phyloP scores from a whole-genome alignment of 2,888 invertebrate species.

The Acanthosepion esculentum region DNA sequence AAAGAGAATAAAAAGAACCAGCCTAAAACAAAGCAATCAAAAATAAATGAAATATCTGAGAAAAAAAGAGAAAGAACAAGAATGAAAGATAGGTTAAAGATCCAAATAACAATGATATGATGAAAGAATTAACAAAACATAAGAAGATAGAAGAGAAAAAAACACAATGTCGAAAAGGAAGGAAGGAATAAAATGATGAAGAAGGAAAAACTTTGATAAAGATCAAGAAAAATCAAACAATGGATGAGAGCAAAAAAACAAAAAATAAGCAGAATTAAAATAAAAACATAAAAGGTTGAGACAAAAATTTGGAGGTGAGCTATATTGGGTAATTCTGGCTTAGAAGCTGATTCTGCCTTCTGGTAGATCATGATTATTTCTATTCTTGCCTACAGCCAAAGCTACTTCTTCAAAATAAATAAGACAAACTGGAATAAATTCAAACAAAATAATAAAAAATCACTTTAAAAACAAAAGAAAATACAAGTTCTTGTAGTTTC shows the following conservation, averaged over 20 bases:
- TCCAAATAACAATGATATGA: background rate
- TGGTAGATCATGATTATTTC: background rate
- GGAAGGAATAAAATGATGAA: too few species aligned
- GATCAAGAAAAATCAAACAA: background rate
- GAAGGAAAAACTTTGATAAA: background rate
- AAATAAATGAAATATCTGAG: background rate
- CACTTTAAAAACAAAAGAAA: background rate
- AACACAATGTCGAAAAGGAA: background rate
- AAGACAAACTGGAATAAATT: background rate
- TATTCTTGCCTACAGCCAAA: background rate
- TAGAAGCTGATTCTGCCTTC: background rate
- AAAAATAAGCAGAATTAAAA: background rate
- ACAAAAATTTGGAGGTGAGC: background rate
- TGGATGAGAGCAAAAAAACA: background rate
- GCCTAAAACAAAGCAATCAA: background rate
- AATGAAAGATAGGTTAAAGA: background rate
- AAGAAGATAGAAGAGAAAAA: background rate
- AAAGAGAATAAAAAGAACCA: too few species aligned
- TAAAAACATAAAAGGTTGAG: background rate
- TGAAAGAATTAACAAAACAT: background rate
- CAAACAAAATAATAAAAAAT: background rate
- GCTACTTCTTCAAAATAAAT: background rate
- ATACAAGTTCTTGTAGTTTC: background rate
- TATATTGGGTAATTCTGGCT: constrained; percentile 13
- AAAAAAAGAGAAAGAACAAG: background rate